Evolutionary conservation across 2,113 vertebrate species (phyloP).

Genomic region (Octodon degus): DNA sequence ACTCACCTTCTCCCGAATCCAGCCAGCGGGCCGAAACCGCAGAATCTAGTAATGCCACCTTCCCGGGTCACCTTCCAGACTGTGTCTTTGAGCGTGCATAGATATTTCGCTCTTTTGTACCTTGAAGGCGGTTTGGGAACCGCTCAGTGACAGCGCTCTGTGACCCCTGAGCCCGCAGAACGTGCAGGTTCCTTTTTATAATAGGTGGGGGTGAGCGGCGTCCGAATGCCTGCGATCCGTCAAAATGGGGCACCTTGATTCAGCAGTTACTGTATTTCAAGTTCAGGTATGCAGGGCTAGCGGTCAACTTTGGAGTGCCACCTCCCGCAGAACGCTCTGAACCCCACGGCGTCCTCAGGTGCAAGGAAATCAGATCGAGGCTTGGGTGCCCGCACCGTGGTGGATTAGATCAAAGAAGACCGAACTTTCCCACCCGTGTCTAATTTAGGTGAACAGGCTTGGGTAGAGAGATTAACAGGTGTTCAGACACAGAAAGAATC

Average conservation of each 20-base stretch:
- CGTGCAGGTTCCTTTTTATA: slow-evolving; percentile 43
- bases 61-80: not conserved
- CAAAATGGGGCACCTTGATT: slow-evolving; percentile 55
- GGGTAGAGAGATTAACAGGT: not conserved
- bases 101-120: not conserved
- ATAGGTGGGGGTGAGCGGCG: not conserved
- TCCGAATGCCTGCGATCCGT: not conserved
- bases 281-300: not conserved
- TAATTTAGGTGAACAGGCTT: rapidly evolving
- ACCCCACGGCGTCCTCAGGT: not conserved
- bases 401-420: not conserved
- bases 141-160: slow-evolving; percentile 37
- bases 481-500: not conserved
- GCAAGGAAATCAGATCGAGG: rapidly evolving
- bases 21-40: not conserved
- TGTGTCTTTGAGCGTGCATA: not conserved
- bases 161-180: slow-evolving; percentile 60
- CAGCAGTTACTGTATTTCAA: slow-evolving; percentile 48
- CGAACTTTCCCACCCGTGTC: not conserved
- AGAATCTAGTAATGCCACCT: too few relatives aligned
- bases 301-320: not conserved
- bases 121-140: not conserved
- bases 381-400: not conserved
- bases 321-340: not conserved
- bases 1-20: not conserved